Percentiles rank a stretch among this genome's conserved stretches.
Evolutionary conservation across 2,888 invertebrate genomes (phyloP).

Genomic region (Conistra vaccinii): DNA sequence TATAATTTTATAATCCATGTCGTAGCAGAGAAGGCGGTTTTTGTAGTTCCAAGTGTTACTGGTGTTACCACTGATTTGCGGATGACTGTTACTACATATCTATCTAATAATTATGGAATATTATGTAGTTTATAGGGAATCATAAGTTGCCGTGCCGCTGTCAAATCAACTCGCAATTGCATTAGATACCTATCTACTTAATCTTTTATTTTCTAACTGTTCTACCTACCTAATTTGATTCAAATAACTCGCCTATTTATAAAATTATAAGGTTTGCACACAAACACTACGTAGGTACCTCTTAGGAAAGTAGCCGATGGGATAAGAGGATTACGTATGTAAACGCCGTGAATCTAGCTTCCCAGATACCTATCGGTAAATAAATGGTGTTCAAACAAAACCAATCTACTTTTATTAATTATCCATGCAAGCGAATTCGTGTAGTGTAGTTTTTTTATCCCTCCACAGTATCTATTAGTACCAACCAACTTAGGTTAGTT

Average conservation of each 20-base stretch:
- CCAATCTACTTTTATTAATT: not conserved
- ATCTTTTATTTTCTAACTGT: conserved; percentile 2
- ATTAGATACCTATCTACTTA: not conserved
- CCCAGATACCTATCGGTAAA: not conserved
- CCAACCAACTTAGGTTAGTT: not conserved
- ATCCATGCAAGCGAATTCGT: not conserved
- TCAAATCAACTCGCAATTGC: conserved; percentile 26
- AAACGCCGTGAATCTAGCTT: too few relatives aligned
- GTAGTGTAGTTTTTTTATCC: not conserved
- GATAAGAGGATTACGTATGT: not conserved
- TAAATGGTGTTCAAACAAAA: not conserved
- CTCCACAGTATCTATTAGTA: not conserved
- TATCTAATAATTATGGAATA: not conserved
- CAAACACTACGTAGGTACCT: not conserved
- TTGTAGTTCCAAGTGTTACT: not conserved
- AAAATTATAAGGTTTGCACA: not conserved
- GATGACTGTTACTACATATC: not conserved
- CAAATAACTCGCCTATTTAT: not conserved
- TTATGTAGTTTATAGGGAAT: not conserved
- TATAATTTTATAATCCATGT: not conserved
- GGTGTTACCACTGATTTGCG: not conserved
- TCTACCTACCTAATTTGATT: not conserved
- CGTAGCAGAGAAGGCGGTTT: not conserved
- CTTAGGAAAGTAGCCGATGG: not conserved
- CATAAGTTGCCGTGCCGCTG: not conserved